Conservation (phyloP, 2,888 invertebrate genomes). For the Siphonodentalium dalli region DNA sequence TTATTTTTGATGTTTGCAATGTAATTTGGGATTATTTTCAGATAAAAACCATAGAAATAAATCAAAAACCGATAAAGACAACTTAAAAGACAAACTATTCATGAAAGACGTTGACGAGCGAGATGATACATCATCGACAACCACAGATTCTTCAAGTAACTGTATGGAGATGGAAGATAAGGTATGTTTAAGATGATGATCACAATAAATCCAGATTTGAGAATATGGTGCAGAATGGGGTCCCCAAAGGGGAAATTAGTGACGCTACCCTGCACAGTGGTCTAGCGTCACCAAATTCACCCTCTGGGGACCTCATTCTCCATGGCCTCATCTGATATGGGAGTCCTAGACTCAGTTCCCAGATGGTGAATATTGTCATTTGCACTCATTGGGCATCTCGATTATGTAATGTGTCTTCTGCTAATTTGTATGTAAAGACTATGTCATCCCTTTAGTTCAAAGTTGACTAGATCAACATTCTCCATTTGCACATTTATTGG, state of each 20-base stretch:
- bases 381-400: too few relatives aligned
- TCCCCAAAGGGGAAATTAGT: too few relatives aligned
- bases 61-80: conserved; percentile 4
- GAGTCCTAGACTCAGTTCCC: too few relatives aligned
- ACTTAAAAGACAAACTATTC: too few relatives aligned
- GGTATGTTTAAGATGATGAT: conserved; percentile 27
- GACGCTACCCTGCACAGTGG: too few relatives aligned
- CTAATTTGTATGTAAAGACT: neutral
- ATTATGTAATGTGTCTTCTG: too few relatives aligned
- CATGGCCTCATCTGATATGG: too few relatives aligned
- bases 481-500: neutral
- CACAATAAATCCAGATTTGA: too few relatives aligned
- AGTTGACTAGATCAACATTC: neutral
- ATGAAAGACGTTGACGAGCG: conserved; percentile 62
- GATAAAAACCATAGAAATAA: neutral
- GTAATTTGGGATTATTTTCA: neutral
- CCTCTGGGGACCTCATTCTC: too few relatives aligned
- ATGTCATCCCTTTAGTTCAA: neutral
- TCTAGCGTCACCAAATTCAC: too few relatives aligned
- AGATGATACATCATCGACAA: conserved; percentile 77
- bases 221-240: too few relatives aligned
- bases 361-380: too few relatives aligned
- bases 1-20: neutral
- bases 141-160: conserved; percentile 76
- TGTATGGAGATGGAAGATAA: conserved; percentile 69